These are phyloP conservation scores for Urocynchramus pylzowi DNA, from an alignment of 2,113 vertebrate genomes.

Conservation along the genomic window DNA sequence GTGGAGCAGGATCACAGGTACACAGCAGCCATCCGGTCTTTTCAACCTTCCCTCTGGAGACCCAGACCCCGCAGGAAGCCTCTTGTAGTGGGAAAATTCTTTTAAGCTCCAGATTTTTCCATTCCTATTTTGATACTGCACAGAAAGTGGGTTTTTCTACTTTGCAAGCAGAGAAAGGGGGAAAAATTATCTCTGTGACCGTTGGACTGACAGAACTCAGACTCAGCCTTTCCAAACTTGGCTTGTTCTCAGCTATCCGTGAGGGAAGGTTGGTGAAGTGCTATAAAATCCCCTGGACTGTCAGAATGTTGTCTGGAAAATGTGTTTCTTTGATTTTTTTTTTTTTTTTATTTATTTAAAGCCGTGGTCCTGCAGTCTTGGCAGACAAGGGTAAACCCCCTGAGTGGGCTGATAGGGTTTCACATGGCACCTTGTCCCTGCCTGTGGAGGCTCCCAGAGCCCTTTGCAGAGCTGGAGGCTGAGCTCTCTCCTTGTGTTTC, in stretches of 20 bases:
- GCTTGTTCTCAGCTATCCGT: background rate
- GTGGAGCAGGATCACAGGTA: background rate
- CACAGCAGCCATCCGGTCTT: background rate
- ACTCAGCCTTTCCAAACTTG: background rate
- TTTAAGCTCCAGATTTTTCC: conserved; percentile 7
- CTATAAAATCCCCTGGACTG: background rate
- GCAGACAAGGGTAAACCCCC: background rate
- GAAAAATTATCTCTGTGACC: background rate
- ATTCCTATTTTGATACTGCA: background rate
- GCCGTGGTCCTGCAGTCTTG: rapidly evolving
- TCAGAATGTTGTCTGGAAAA: background rate
- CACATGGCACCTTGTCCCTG: background rate
- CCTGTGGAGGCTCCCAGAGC: background rate
- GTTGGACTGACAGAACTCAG: background rate
- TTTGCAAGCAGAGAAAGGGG: background rate
- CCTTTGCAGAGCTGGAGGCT: background rate
- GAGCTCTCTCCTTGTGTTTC: background rate
- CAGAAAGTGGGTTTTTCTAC: background rate
- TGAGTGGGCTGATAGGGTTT: background rate
- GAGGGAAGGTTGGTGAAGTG: background rate
- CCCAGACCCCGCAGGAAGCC: background rate
- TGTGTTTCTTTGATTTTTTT: background rate
- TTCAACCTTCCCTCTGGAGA: background rate
- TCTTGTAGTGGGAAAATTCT: background rate
- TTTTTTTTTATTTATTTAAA: background rate